Conservation (phyloP, 2,113 vertebrate species). For the Sylvietta virens region DNA sequence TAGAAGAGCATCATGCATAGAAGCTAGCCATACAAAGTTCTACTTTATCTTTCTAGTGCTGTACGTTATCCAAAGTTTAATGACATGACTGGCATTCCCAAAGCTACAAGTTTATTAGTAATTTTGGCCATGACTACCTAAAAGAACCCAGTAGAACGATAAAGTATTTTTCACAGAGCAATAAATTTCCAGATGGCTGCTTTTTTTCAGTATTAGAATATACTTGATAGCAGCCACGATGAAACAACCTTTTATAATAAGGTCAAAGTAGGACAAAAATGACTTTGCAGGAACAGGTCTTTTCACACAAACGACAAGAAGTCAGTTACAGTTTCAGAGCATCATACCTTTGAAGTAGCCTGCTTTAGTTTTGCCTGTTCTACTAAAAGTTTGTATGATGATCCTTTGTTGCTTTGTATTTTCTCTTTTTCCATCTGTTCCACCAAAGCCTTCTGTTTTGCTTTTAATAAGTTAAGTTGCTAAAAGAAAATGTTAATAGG, state of each 20-base stretch:
- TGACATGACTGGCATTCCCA: background rate
- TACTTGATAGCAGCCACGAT: background rate
- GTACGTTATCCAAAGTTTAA: background rate
- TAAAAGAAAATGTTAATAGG: constrained; percentile 84
- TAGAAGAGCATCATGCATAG: background rate
- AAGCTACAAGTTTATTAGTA: background rate
- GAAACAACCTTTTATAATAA: background rate
- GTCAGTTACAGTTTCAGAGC: constrained; percentile 55
- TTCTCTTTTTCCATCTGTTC: constrained; percentile 99
- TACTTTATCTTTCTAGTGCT: background rate
- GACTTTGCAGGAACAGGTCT: constrained; percentile 52
- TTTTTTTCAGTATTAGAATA: background rate
- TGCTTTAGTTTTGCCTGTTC: constrained; percentile 99
- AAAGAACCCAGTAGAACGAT: background rate
- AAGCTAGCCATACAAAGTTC: background rate
- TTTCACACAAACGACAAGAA: constrained; percentile 44
- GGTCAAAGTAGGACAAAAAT: constrained; percentile 25
- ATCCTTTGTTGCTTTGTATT: constrained; percentile 99
- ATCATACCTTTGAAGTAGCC: constrained; percentile 95
- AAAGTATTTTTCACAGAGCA: background rate
- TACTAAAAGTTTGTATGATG: constrained; percentile 98
- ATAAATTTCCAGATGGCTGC: background rate
- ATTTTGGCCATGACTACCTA: background rate
- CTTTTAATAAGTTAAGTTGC: constrained; percentile 99
- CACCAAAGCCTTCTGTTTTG: constrained; percentile 99